Conservation (phyloP, 2,113 vertebrate genomes). For the Gorsachius goisagi region DNA sequence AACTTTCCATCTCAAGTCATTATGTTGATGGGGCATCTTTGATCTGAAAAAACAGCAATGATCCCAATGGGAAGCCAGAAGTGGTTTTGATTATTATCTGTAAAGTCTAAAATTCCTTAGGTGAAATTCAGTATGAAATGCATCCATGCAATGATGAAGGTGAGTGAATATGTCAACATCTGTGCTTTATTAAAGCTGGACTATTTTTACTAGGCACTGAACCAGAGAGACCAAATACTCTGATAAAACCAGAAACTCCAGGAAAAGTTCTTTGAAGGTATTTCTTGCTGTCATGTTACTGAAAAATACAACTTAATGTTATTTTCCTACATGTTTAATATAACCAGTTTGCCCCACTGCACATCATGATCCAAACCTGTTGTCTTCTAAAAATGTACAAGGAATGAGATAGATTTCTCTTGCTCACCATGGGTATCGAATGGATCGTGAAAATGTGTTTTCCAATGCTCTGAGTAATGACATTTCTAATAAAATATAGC, state of each 20-base stretch:
- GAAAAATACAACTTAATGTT: conserved; percentile 64
- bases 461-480: neutral
- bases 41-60: conserved; percentile 74
- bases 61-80: conserved; percentile 77
- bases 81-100: conserved; percentile 83
- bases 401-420: neutral
- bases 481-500: neutral
- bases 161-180: conserved; percentile 78
- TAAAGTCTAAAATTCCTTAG: conserved; percentile 81
- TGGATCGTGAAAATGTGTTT: neutral
- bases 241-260: conserved; percentile 79
- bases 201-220: conserved; percentile 79
- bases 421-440: neutral
- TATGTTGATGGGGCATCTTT: conserved; percentile 66
- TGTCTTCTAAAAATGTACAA: neutral
- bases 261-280: conserved; percentile 75
- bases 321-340: conserved; percentile 61
- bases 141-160: conserved; percentile 76
- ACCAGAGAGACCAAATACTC: conserved; percentile 79
- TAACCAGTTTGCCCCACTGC: conserved; percentile 40
- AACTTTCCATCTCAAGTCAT: conserved; percentile 51
- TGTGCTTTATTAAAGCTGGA: conserved; percentile 77
- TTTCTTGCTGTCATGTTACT: conserved; percentile 72
- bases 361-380: neutral
- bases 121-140: conserved; percentile 83